These are phyloP conservation scores for Atherinosoma microstoma DNA, from an alignment of 2,797 vertebrate genomes.

Conservation along the genomic window DNA sequence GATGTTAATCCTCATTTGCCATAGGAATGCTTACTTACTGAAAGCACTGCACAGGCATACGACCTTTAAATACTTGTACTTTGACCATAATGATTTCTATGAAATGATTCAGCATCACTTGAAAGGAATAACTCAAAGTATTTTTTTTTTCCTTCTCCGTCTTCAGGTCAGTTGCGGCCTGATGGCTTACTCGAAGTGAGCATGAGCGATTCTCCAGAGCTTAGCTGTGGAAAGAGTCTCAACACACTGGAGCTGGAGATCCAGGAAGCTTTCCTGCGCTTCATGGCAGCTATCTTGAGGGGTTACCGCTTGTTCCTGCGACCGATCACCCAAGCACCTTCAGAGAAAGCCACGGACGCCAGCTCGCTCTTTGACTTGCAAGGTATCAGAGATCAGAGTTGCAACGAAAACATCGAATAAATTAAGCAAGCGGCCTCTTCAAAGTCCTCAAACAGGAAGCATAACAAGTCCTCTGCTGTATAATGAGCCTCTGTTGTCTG, in stretches of 20 bases:
- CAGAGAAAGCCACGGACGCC: slow-evolving; percentile 97
- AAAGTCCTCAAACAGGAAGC: slow-evolving; percentile 14
- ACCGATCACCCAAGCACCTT: slow-evolving; percentile 97
- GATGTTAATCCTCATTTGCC: neutral
- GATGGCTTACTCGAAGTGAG: slow-evolving; percentile 91
- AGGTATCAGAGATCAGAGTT: slow-evolving; percentile 80
- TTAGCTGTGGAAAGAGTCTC: slow-evolving; percentile 89
- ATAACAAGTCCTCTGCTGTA: slow-evolving; percentile 12
- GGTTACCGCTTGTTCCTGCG: slow-evolving; percentile 95
- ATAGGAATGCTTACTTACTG: neutral
- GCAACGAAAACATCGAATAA: neutral
- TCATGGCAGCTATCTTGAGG: slow-evolving; percentile 97
- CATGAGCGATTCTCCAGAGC: slow-evolving; percentile 86
- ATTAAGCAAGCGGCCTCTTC: slow-evolving; percentile 10
- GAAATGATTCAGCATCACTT: slow-evolving; percentile 6
- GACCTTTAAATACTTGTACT: slow-evolving; percentile 7
- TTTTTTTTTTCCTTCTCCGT: neutral
- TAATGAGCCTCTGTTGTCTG: slow-evolving; percentile 4
- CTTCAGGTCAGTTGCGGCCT: slow-evolving; percentile 89
- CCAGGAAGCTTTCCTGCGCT: slow-evolving; percentile 96
- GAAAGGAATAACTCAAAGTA: neutral
- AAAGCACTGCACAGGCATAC: neutral
- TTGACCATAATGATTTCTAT: slow-evolving; percentile 9
- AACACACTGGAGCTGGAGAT: slow-evolving; percentile 96
- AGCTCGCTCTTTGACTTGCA: slow-evolving; percentile 98